Conservation (phyloP, 2,797 vertebrate species). For the Poecilia velifera region DNA sequence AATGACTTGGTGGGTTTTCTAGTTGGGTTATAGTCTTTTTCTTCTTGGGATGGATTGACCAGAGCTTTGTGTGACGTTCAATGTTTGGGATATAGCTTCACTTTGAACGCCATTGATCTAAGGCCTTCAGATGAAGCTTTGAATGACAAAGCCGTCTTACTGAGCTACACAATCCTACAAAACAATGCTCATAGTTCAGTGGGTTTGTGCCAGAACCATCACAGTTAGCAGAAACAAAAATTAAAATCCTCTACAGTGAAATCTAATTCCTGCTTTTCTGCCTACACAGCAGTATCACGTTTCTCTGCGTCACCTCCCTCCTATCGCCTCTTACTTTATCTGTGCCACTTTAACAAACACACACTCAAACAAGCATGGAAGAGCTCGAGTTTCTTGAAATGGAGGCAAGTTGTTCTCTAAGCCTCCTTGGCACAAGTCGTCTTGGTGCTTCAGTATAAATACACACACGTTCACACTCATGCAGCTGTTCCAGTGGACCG, state of each 20-base stretch:
- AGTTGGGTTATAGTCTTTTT: neutral
- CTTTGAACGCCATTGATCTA: neutral
- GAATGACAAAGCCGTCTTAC: neutral
- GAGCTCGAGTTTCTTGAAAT: constrained; percentile 41
- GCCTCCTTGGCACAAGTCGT: constrained; percentile 8
- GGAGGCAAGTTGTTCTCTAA: constrained; percentile 34
- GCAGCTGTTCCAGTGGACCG: constrained; percentile 53
- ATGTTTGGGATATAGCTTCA: neutral
- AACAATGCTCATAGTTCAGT: constrained; percentile 22
- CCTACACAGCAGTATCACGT: constrained; percentile 6
- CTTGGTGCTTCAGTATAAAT: constrained; percentile 24
- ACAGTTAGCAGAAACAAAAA: neutral
- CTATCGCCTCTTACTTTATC: neutral
- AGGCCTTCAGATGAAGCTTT: neutral
- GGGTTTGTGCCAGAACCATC: constrained; percentile 1
- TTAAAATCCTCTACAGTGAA: constrained; percentile 1
- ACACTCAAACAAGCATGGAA: constrained; percentile 14
- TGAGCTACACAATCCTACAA: constrained; percentile 4
- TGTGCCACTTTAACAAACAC: neutral
- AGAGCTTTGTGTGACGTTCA: neutral
- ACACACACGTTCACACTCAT: constrained; percentile 13
- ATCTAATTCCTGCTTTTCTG: constrained; percentile 25
- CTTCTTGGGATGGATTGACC: neutral
- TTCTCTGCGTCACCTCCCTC: neutral
- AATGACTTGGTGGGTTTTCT: neutral